phyloP scores from a whole-genome alignment of 2,797 vertebrate genomes.

The Xiphorhynchus erythropygius region DNA sequence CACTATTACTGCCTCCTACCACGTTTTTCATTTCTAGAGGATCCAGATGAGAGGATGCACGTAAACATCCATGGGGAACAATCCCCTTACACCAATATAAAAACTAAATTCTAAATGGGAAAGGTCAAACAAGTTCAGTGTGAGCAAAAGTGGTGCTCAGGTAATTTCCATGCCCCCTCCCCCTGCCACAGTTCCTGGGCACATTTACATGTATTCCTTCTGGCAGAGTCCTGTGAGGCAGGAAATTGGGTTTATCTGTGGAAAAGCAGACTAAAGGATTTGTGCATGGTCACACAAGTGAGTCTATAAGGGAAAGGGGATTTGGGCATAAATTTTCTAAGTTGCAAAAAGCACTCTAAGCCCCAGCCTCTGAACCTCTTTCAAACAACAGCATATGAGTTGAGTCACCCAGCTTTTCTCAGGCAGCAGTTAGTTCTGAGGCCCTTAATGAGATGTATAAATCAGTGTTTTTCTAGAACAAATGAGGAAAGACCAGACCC shows the following conservation, averaged over 20 bases:
- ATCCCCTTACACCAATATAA: neutral
- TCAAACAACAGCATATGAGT: neutral
- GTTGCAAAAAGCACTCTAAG: neutral
- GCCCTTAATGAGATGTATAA: neutral
- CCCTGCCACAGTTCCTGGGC: neutral
- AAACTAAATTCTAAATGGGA: neutral
- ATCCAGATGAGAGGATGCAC: neutral
- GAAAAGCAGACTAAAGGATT: slow-evolving; percentile 9
- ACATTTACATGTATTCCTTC: neutral
- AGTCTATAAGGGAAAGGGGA: neutral
- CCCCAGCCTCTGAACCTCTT: neutral
- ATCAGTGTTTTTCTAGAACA: neutral
- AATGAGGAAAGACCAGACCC: neutral
- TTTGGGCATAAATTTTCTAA: neutral
- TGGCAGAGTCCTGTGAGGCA: neutral
- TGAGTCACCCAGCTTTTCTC: neutral
- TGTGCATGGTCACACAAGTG: neutral
- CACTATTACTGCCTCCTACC: neutral
- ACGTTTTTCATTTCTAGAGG: neutral
- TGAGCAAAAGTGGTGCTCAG: neutral
- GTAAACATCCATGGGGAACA: neutral
- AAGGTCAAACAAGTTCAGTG: neutral
- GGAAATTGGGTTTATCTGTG: neutral
- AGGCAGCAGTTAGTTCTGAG: neutral
- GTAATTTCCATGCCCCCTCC: neutral